Base-by-base conservation (phyloP, 1,140 invertebrate genomes). In the Sycobia sp. region DNA sequence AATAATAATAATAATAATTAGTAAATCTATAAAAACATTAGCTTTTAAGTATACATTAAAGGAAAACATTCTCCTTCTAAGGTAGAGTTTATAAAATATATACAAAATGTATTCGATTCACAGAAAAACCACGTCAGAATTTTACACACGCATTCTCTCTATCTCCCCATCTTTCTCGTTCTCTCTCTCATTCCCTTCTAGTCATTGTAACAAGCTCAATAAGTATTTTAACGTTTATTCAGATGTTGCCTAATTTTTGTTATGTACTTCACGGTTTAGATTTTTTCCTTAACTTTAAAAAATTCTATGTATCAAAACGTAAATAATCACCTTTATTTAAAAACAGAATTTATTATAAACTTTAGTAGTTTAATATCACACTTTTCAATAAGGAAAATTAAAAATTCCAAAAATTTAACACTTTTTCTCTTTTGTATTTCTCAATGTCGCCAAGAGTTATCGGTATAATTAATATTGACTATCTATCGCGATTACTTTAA, bases 361-460 rank as follows among this genome's bases (percentile, higher is more conserved):
- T 76, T 71, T 72, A 75, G 74, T 73, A 75, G 67, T 76, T 76
- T 76, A 69, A 77, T 77, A 78, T 77, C 74, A 78, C 75, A 77
- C 72, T 73, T 71, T 67, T 72, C 56, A 62, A 58, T 49, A 67
- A 71, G 67, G 71, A 74, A 75, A 70, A 27, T 14, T 16, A 56
- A 32, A 29, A 16, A 20, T 43, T 14, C 23, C 13, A n/a, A n/a
- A n/a, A n/a, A 32, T 11, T 32, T 32, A 32, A 32, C n/a, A n/a
- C n/a, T 32, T 32, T 32, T 11, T 32, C 11, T 32, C 29, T 32
- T 32, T 32, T 32, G 29, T 32, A 32, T 32, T 32, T n/a, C n/a
- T n/a, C n/a, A n/a, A n/a, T n/a, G n/a, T n/a, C n/a, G n/a, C n/a
- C n/a, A 32, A 32, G 29, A 32, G 11, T 11, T 11, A 32, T 32